Evolutionary conservation across 2,113 vertebrate species (phyloP), one percentile per base, ranked within the genome.

Genomic region (Neodon shergylaensis): DNA sequence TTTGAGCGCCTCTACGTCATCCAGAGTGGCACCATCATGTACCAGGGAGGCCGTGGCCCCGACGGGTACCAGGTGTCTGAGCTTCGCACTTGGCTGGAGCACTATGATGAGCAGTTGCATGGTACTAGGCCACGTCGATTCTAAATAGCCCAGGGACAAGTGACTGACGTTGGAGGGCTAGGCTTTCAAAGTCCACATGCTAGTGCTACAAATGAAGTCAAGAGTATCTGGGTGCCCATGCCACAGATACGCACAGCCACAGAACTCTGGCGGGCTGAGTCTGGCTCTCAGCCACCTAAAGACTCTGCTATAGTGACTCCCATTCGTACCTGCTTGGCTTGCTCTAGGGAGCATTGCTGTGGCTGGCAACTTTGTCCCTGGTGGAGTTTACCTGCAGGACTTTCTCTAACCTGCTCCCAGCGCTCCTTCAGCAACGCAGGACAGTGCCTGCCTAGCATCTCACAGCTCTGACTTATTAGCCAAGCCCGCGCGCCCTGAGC

Each of bases 1-100:
- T 99, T 99, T 95, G 99, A 99, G 98, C 99, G 99, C 97, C 99
- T 99, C 96, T 99, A 99, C 95, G 98, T 99, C 95, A 98, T 99
- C 93, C 99, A 99, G 98, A 99, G 99, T 65, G 98, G 98, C 94
- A 99, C 98, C 95, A 98, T 99, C 96, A 99, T 99, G 97, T 99
- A 99, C 97, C 99, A 99, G 98, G 99, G 99, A 44, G 99, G 99
- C 96, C 98, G 99, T 31, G 99, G 99, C 76, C 99, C 99, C 1
- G 99, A 99, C 79, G 99, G 99, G 90, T 99, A 99, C 99, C 99
- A 99, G 98, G 99, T 99, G 94, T 99, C 99, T 0, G 99, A 99
- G 98, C 99, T 99, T 82, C 98, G 99, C n/a, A 97, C 93, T 97
- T 99, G 99, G 99, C 98, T 99, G 97, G 99, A 99, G 98, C 99